Evolutionary conservation across 2,797 vertebrate species (phyloP).

Genomic region (Pangasius macronema): DNA sequence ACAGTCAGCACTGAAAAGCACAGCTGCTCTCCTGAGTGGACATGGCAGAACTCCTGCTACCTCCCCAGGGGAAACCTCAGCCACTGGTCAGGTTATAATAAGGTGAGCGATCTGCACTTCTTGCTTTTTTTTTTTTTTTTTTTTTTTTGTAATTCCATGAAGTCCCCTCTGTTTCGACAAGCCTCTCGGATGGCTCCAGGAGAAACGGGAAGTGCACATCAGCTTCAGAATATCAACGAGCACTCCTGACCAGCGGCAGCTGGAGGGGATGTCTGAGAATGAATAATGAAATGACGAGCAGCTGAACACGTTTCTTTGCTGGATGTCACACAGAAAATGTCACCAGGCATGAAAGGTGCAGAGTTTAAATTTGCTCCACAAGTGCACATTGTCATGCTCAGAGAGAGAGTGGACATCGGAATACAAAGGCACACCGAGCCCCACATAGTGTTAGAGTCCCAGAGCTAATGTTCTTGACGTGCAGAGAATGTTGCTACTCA

Average conservation of each 20-base stretch:
- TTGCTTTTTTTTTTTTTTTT: constrained; percentile 68
- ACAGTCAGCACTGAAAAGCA: constrained; percentile 26
- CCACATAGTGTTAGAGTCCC: not conserved
- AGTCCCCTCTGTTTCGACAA: constrained; percentile 59
- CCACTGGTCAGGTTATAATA: constrained; percentile 73
- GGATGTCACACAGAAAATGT: constrained; percentile 51
- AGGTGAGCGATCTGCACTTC: constrained; percentile 66
- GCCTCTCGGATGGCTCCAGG: constrained; percentile 49
- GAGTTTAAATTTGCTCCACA: constrained; percentile 44
- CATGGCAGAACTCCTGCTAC: constrained; percentile 60
- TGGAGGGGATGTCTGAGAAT: constrained; percentile 51
- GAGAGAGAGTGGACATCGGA: constrained; percentile 21
- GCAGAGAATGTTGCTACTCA: constrained; percentile 4
- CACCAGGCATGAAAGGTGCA: constrained; percentile 45
- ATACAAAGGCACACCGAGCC: constrained; percentile 28
- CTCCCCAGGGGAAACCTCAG: constrained; percentile 43
- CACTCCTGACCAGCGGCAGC: constrained; percentile 53
- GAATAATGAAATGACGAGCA: constrained; percentile 57
- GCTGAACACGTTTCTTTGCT: constrained; percentile 57
- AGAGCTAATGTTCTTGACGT: constrained; percentile 26
- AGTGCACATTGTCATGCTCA: constrained; percentile 12
- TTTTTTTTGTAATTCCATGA: constrained; percentile 69
- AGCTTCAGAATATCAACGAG: constrained; percentile 61
- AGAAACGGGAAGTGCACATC: constrained; percentile 50
- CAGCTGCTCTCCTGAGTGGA: constrained; percentile 28